Base-by-base conservation (phyloP, 2,113 vertebrate genomes). In the Empidonax alnorum region DNA sequence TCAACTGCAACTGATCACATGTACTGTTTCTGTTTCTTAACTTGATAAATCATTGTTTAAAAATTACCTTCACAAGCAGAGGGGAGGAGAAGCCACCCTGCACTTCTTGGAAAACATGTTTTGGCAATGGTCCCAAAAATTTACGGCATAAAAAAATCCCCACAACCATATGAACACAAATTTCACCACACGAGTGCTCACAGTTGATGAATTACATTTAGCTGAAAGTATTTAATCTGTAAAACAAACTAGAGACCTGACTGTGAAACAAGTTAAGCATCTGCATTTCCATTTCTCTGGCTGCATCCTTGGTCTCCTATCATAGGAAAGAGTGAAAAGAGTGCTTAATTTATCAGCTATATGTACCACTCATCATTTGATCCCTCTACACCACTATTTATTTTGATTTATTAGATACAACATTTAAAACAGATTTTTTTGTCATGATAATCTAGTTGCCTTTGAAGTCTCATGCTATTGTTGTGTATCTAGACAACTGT, bases 221-320 rank as follows among this genome's bases (percentile, higher is more conserved):
- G 75, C 42, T 80, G 47, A 77, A 92, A 87, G 74, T 85, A 84
- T 80, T 90, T 91, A 17, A 88, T 65, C 59, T 89, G 66, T 87
- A 90, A 84, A 94, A 94, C 39, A 96, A 95, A 93, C 63, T 67
- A 80, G 52, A 90, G 72, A 84, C 47, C 53, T 90, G 58, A 87
- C 50, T 46, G 77, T 52, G 67, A 84, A 92, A 95, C 55, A 75
- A 74, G 44, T 77, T 78, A 55, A 89, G 52, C 68, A 95, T 74
- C 76, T 71, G 24, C 42, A 86, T 86, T 91, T 94, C 78, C 44
- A 63, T 78, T 93, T 91, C 65, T 77, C 50, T 61, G 44, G 41
- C 35, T 92, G 35, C 59, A 76, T 83, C 35, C 33, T 44, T 63
- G 8, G 56, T 77, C 19, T 90, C 63, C 33, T 81, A 21, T 46